A percentile compares a stretch with the other conserved stretches of the same genome.
Evolutionary conservation across 2,888 invertebrate genomes (phyloP).

Genomic region (Euzetes globulus): DNA sequence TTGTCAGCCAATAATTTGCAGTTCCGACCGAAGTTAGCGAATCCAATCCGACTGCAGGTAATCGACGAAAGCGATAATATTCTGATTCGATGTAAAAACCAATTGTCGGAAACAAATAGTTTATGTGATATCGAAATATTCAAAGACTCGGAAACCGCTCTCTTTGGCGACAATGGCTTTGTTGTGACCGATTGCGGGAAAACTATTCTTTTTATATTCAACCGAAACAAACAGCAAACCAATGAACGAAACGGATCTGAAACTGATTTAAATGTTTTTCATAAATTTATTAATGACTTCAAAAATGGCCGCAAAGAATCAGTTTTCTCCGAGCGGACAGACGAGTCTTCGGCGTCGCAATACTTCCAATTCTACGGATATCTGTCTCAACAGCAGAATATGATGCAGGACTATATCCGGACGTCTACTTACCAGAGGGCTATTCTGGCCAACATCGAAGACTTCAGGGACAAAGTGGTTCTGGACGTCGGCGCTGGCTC

Average conservation of each 20-base stretch:
- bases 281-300: constrained; percentile 39
- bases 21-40: not conserved
- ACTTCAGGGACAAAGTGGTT: constrained; percentile 74
- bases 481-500: constrained; percentile 98
- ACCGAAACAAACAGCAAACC: constrained; percentile 33
- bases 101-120: constrained; percentile 26
- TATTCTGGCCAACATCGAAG: constrained; percentile 81
- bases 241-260: constrained; percentile 19
- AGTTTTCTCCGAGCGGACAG: constrained; percentile 59
- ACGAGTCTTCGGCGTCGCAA: constrained; percentile 95
- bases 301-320: constrained; percentile 34
- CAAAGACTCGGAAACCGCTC: constrained; percentile 41
- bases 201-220: constrained; percentile 39
- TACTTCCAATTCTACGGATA: constrained; percentile 95
- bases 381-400: constrained; percentile 97
- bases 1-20: not conserved
- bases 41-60: constrained; percentile 25
- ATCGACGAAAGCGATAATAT: constrained; percentile 37
- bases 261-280: constrained; percentile 22
- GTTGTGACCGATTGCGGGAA: constrained; percentile 39
- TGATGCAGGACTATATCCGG: constrained; percentile 99
- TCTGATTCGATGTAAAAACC: constrained; percentile 24
- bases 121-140: constrained; percentile 38
- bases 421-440: constrained; percentile 98
- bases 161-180: constrained; percentile 38